phyloP scores from a whole-genome alignment of 2,113 vertebrate genomes.

The Stigmatopora nigra region DNA sequence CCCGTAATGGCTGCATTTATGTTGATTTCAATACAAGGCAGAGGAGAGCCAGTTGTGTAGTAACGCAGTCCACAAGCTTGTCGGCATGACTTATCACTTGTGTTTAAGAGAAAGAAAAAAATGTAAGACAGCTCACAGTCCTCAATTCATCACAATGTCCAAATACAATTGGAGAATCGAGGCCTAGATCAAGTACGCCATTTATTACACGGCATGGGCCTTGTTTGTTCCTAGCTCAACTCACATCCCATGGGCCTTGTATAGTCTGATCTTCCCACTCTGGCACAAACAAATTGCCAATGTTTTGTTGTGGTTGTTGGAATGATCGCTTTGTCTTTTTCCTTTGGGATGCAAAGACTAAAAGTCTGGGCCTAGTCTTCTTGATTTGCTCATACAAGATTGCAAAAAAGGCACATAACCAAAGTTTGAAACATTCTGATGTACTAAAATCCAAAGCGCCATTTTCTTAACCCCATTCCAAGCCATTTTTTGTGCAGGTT shows the following conservation, averaged over 20 bases:
- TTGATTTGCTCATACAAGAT: neutral
- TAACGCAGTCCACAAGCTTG: slow-evolving; percentile 13
- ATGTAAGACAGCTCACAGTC: slow-evolving; percentile 30
- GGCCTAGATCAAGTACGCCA: slow-evolving; percentile 42
- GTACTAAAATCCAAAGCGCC: no score
- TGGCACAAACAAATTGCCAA: slow-evolving; percentile 48
- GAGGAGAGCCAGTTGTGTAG: neutral
- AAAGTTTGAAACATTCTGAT: neutral
- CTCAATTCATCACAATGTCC: slow-evolving; percentile 64
- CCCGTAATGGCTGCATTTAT: neutral
- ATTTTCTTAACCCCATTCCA: no score
- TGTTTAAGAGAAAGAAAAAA: slow-evolving; percentile 19
- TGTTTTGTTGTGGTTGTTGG: slow-evolving; percentile 17
- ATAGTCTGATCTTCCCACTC: slow-evolving; percentile 34
- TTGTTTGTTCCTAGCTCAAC: slow-evolving; percentile 46
- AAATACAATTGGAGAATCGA: slow-evolving; percentile 55
- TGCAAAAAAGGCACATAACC: slow-evolving; percentile 5
- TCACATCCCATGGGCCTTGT: slow-evolving; percentile 44
- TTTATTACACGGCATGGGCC: slow-evolving; percentile 60
- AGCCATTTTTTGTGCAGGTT: no score
- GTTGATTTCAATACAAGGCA: neutral
- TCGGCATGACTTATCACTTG: slow-evolving; percentile 46
- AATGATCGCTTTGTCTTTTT: slow-evolving; percentile 12
- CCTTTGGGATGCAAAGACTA: neutral
- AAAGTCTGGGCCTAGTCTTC: neutral